phyloP scores from a whole-genome alignment of 2,797 vertebrate species.

The Galaxias olidus region DNA sequence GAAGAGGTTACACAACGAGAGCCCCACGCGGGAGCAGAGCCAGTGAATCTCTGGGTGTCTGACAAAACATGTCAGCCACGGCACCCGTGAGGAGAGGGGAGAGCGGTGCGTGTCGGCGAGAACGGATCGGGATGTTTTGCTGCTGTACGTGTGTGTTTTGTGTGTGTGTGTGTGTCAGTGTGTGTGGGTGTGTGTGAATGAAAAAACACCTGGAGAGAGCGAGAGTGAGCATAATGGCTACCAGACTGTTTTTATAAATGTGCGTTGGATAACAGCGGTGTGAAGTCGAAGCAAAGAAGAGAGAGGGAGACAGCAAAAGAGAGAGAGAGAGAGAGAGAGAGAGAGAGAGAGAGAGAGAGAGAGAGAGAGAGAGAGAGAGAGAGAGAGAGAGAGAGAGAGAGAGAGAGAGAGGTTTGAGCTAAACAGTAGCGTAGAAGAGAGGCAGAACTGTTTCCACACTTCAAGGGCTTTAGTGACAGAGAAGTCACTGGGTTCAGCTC shows the following conservation, averaged over 20 bases:
- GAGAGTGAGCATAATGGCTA: slow-evolving; percentile 33
- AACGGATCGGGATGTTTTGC: slow-evolving; percentile 48
- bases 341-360: neutral
- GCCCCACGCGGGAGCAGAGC: slow-evolving; percentile 36
- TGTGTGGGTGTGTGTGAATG: slow-evolving; percentile 9
- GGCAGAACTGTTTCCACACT: slow-evolving; percentile 68
- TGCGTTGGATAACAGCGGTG: slow-evolving; percentile 5
- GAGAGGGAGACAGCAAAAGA: too few relatives aligned
- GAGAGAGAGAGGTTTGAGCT: slow-evolving; percentile 38
- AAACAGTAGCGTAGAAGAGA: slow-evolving; percentile 54
- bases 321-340: neutral
- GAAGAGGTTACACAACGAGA: slow-evolving; percentile 67
- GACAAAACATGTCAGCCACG: slow-evolving; percentile 54
- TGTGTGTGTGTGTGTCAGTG: slow-evolving; percentile 35
- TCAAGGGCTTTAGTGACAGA: slow-evolving; percentile 74
- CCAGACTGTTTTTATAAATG: neutral
- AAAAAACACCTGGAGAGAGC: slow-evolving; percentile 12
- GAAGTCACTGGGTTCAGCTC: slow-evolving; percentile 62
- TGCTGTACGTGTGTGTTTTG: slow-evolving; percentile 53
- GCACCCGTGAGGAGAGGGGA: neutral
- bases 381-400: neutral
- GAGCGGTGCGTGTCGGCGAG: slow-evolving; percentile 31
- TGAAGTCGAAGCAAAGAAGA: slow-evolving; percentile 35
- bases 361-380: slow-evolving; percentile 26
- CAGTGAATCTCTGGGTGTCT: slow-evolving; percentile 47